Conservation (phyloP, 2,888 invertebrate genomes). For the Hemicrepidius hirtus region DNA sequence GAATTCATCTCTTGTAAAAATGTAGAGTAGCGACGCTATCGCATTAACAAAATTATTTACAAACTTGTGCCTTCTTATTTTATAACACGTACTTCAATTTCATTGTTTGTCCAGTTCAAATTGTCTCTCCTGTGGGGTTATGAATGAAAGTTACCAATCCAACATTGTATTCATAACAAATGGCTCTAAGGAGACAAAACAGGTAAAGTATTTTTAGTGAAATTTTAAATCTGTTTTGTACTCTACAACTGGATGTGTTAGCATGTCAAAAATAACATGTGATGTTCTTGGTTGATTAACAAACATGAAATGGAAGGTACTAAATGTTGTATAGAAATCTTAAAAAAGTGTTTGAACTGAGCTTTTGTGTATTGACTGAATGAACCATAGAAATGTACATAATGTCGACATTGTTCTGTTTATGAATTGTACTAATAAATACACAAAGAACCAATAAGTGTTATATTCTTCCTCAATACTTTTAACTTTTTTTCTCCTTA, state of each 20-base stretch:
- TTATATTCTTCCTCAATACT: no score
- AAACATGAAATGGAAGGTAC: not conserved
- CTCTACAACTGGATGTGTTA: slow-evolving; percentile 3
- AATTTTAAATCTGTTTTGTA: no score
- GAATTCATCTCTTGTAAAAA: slow-evolving; percentile 35
- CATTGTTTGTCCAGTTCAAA: not conserved
- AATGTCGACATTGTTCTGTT: slow-evolving; percentile 48
- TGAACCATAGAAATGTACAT: slow-evolving; percentile 41
- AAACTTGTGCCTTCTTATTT: slow-evolving; percentile 48
- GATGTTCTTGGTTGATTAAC: no score
- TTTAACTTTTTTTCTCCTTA: no score
- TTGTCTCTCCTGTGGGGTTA: no score
- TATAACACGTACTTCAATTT: slow-evolving; percentile 20
- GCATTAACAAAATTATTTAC: slow-evolving; percentile 43
- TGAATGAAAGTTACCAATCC: no score
- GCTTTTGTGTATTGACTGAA: slow-evolving; percentile 38
- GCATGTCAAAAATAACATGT: not conserved
- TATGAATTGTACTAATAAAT: slow-evolving; percentile 48
- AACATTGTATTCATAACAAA: no score
- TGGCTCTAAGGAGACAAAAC: no score
- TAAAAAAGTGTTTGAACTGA: slow-evolving; percentile 28
- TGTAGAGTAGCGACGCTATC: slow-evolving; percentile 41
- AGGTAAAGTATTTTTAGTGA: no score
- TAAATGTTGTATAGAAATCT: not conserved
- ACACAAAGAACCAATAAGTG: not conserved